A percentile compares a stretch with the other conserved stretches of the same genome.
These are phyloP conservation scores for Xiphias gladius DNA, from an alignment of 2,113 vertebrate genomes.

Conservation along the genomic window DNA sequence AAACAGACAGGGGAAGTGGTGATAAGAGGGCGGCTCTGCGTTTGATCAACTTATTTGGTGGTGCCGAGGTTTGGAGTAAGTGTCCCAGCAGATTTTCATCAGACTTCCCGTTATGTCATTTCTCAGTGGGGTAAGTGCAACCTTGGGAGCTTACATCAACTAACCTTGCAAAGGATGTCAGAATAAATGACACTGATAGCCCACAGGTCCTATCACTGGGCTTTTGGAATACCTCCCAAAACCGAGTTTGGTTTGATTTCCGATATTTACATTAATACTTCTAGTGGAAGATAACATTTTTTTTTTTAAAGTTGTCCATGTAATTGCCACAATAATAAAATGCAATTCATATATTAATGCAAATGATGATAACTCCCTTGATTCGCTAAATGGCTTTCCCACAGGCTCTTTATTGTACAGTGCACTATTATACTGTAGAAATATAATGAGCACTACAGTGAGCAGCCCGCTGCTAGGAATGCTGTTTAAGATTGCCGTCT, in stretches of 20 bases:
- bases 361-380: neutral
- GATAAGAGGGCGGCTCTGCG: constrained; percentile 75
- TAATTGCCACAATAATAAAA: neutral
- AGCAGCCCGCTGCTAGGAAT: constrained; percentile 14
- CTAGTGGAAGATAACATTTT: neutral
- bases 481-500: neutral
- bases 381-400: constrained; percentile 7
- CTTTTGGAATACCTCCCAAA: neutral
- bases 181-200: neutral
- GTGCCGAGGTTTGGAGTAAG: constrained; percentile 52
- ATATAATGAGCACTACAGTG: constrained; percentile 22
- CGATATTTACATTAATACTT: neutral
- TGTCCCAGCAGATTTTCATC: constrained; percentile 68
- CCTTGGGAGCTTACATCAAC: constrained; percentile 28
- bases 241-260: neutral
- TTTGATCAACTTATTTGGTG: constrained; percentile 80
- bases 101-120: constrained; percentile 72
- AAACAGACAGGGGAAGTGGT: constrained; percentile 82
- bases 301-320: neutral
- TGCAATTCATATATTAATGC: neutral
- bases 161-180: constrained; percentile 14
- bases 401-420: neutral
- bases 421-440: constrained; percentile 3
- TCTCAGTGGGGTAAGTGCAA: constrained; percentile 51
- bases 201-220: neutral